phyloP scores from a whole-genome alignment of 2,113 vertebrate genomes.

The pig (Sus scrofa) region DNA sequence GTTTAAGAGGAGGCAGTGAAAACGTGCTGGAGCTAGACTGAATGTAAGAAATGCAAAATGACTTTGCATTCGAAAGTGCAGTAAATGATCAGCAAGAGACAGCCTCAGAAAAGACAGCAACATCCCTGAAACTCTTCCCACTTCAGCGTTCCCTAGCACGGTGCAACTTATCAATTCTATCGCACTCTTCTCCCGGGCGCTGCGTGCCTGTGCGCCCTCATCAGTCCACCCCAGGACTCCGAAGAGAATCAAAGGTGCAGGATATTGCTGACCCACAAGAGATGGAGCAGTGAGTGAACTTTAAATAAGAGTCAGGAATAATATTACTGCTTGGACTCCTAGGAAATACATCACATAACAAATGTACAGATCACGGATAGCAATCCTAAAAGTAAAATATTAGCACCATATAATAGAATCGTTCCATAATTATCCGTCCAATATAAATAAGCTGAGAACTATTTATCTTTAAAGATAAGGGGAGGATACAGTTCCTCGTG shows the following conservation, averaged over 20 bases:
- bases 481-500: not conserved
- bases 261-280: not conserved
- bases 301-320: constrained; percentile 1
- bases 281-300: not conserved
- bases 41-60: not conserved
- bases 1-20: not conserved
- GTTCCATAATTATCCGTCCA: not conserved
- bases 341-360: not conserved
- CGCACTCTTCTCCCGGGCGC: not conserved
- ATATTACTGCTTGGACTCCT: not conserved
- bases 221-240: no score
- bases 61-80: not conserved
- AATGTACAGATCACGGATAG: not conserved
- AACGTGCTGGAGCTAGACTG: not conserved
- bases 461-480: not conserved
- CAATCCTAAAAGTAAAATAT: not conserved
- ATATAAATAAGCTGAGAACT: not conserved
- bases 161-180: not conserved
- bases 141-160: not conserved
- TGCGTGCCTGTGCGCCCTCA: not conserved
- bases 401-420: not conserved
- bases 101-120: not conserved
- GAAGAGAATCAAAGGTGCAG: constrained; percentile 6
- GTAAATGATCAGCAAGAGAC: not conserved
- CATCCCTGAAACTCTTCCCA: not conserved